Base-by-base conservation (phyloP, 2,797 vertebrate species). In the Danio choprae region DNA sequence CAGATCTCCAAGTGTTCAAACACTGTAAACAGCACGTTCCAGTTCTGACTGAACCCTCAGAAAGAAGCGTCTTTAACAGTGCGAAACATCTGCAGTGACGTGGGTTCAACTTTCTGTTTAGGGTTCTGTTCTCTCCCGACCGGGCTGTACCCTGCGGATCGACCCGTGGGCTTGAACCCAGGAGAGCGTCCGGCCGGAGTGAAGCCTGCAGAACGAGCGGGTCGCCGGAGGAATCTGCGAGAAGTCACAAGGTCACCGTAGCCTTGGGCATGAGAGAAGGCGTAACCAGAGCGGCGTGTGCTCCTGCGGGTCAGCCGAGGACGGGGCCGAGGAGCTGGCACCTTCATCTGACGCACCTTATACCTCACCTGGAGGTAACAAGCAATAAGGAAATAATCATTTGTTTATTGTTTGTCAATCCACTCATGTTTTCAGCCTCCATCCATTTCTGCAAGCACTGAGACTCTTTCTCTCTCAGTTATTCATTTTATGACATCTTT, bases 171-270 rank as follows among this genome's bases (percentile, higher is more conserved):
- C 18, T 90, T 94, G 85, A 94, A 94, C 6, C 90, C 88, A 0
- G 87, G 76, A 62, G 89, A 13, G 60, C 92, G 91, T 1, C 90
- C 90, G 0, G 81, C 40, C 4, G 89, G 82, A 29, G 84, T 11
- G 16, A 94, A 88, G 2, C 87, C 89, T 0, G 90, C 82, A 5
- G 92, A 43, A 0, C 81, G 81, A 0, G 84, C 13, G 3, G 89
- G 87, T 0, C 93, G 91, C 4, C 93, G 90, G 87, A 96, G 90
- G 84, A 95, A 97, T 29, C 94, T 92, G 0, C 95, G 93, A 0
- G 98, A 99, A 18, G 95, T 98, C 83, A 98, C 96, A 83, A 98
- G 95, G 46, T 95, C 94, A 1, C 97, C 97, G 0, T 98, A 98
- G 84, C 98, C 97, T 0, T 96, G 93, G 0, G 95, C 90, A 48